Percentiles rank a stretch among this genome's conserved stretches.
These are phyloP conservation scores for Euzetes globulus DNA, from an alignment of 2,888 invertebrate genomes.

Conservation along the genomic window DNA sequence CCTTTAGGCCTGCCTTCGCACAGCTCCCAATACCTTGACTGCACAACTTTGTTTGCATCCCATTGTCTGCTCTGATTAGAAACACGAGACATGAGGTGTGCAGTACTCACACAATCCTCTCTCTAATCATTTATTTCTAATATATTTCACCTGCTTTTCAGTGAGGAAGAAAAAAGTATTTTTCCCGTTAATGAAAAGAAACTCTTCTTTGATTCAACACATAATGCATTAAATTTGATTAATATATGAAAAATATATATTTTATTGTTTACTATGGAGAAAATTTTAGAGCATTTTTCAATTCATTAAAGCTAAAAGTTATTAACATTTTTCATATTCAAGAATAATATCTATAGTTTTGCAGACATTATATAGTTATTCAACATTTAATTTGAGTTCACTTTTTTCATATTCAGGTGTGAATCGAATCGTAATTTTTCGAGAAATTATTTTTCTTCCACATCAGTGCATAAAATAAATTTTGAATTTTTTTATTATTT, in stretches of 20 bases:
- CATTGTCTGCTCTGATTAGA: constrained; percentile 1
- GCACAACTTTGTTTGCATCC: not conserved
- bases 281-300: not conserved
- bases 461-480: constrained; percentile 1
- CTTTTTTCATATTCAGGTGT: not conserved
- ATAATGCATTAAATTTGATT: not conserved
- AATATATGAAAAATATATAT: not conserved
- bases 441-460: not conserved
- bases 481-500: not conserved
- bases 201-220: not conserved
- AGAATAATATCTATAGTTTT: not conserved
- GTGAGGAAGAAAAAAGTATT: not conserved
- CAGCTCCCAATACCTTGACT: too few relatives aligned
- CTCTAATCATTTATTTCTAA: constrained; percentile 19
- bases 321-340: not conserved
- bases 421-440: not conserved
- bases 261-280: not conserved
- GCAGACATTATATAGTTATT: not conserved
- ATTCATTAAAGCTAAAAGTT: not conserved
- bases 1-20: not conserved
- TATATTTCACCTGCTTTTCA: not conserved
- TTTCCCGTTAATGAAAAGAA: not conserved
- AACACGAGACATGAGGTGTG: constrained; percentile 6
- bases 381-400: not conserved
- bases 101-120: not conserved